Base-by-base conservation (phyloP, 2,113 vertebrate genomes). In the Nothocercus nigrocapillus region DNA sequence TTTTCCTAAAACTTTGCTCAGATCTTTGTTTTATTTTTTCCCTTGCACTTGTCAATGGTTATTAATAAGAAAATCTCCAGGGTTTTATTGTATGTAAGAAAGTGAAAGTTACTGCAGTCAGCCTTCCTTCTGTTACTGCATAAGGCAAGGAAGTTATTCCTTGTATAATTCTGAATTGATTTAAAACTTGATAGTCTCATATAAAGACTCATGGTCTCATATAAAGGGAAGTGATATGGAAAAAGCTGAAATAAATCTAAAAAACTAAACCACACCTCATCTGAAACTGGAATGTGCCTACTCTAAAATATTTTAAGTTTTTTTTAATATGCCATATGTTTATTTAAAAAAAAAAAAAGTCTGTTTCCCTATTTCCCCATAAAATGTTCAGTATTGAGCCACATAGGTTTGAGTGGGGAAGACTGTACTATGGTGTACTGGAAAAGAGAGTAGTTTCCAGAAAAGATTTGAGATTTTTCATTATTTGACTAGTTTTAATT, bases 1-100 rank as follows among this genome's bases (percentile, higher is more conserved):
- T 95, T 94, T 96, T 90, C 77, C 82, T 94, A 93, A 92, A 96
- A 95, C 86, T 96, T 92, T 81, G 67, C 62, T 88, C 40, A 63
- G 68, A 70, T 95, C 75, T 96, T 94, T 87, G 58, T 91, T 92
- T 92, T 85, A 45, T 63, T 75, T 90, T 88, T 90, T 42, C 67
- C 44, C n/a, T 68, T 95, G 76, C 53, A 73, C 92, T 95, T 96
- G 51, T 96, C 90, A 82, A 66, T 95, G 64, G 40, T 82, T 93
- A 94, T 95, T 95, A 96, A 68, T 90, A 96, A 73, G 70, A 84
- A 47, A 59, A 16, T 95, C 95, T 97, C 90, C 36, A 66, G 94
- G 74, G 82, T 82, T 96, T 96, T 95, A 87, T 61, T 83, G 49
- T 92, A 83, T 76, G 53, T 68, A 94, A 88, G 75, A 93, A 96